phyloP scores from a whole-genome alignment of 2,888 invertebrate genomes.

The Leptinotarsa juncta region DNA sequence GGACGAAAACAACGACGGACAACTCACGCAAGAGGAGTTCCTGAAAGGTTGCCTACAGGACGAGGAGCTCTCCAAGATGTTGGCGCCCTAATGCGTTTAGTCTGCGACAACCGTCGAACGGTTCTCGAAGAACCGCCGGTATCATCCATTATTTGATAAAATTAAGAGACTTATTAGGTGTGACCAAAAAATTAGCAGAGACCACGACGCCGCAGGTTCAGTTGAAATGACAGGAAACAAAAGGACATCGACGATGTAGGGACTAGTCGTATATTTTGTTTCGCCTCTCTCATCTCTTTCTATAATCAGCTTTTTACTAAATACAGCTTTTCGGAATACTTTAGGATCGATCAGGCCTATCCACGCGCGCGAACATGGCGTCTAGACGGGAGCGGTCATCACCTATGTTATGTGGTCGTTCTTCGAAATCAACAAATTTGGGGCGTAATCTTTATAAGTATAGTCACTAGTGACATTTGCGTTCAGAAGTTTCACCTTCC shows the following conservation, averaged over 20 bases:
- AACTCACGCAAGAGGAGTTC: slow-evolving; percentile 97
- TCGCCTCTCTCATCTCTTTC: slow-evolving; percentile 32
- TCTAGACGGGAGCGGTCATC: slow-evolving; percentile 1
- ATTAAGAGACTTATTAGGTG: slow-evolving; percentile 28
- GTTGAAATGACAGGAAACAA: slow-evolving; percentile 27
- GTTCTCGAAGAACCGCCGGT: slow-evolving; percentile 14
- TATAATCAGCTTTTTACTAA: slow-evolving; percentile 38
- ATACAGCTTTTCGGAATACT: slow-evolving; percentile 31
- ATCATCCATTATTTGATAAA: slow-evolving; percentile 18
- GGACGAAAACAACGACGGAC: slow-evolving; percentile 99
- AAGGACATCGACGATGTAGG: slow-evolving; percentile 40
- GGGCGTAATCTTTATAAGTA: background rate
- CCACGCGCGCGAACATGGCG: background rate
- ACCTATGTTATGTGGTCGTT: background rate
- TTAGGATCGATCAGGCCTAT: slow-evolving; percentile 40
- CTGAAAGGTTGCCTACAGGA: slow-evolving; percentile 97
- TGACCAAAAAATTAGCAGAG: slow-evolving; percentile 25
- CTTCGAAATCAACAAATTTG: slow-evolving; percentile 1
- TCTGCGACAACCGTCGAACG: slow-evolving; percentile 14
- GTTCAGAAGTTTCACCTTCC: background rate
- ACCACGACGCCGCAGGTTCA: slow-evolving; percentile 38
- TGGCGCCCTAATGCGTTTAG: slow-evolving; percentile 81
- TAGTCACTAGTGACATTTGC: background rate
- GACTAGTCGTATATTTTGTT: slow-evolving; percentile 37
- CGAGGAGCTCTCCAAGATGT: slow-evolving; percentile 94